Evolutionary conservation across 2,797 vertebrate genomes (phyloP).

Genomic region (Enteromius anoplus): DNA sequence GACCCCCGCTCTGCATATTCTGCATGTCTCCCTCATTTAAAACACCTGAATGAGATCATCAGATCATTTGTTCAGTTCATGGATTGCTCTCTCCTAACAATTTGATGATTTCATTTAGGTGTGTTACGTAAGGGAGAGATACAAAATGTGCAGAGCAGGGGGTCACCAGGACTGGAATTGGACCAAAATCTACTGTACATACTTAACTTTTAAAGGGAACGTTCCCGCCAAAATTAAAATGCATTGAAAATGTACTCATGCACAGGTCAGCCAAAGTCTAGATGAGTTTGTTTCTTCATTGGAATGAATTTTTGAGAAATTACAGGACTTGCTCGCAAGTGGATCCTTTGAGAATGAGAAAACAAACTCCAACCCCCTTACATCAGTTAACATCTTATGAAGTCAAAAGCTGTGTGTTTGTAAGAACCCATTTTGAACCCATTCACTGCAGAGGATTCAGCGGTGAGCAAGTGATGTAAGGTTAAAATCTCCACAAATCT

Average conservation of each 20-base stretch:
- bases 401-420: neutral
- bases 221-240: neutral
- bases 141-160: too few species aligned
- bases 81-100: too few species aligned
- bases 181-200: neutral
- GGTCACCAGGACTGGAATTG: too few species aligned
- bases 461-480: neutral
- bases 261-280: neutral
- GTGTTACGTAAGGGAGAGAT: too few species aligned
- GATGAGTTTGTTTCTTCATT: neutral
- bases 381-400: neutral
- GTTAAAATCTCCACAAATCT: neutral
- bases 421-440: neutral
- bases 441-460: neutral
- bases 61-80: too few species aligned
- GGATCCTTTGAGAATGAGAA: neutral
- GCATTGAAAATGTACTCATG: neutral
- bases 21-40: too few species aligned
- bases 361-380: neutral
- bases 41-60: too few species aligned
- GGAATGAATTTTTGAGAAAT: neutral
- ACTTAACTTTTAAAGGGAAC: neutral
- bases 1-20: too few species aligned
- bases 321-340: neutral
- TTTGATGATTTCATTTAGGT: too few species aligned